phyloP scores from a whole-genome alignment of 1,140 invertebrate species.

The Chrysomallon squamiferum region DNA sequence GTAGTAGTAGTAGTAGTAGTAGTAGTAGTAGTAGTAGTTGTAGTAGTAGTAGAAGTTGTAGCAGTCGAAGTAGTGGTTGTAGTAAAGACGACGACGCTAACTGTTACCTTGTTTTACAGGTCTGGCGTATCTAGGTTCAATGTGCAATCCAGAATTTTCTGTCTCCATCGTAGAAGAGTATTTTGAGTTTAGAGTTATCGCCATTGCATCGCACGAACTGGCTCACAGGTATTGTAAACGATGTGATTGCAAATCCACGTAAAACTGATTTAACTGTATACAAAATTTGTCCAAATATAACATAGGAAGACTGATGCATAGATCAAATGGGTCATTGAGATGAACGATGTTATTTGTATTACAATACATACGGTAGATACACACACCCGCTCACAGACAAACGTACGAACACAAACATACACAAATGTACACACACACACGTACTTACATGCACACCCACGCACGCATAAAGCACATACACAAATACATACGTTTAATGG shows the following conservation, averaged over 20 bases:
- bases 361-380: neutral
- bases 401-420: too few species aligned
- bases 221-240: constrained; percentile 15
- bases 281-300: neutral
- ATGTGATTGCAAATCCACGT: neutral
- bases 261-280: neutral
- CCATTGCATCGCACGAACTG: constrained; percentile 33
- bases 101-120: too few species aligned
- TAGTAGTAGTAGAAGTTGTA: too few species aligned
- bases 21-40: too few species aligned
- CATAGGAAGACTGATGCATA: neutral
- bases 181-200: constrained; percentile 30
- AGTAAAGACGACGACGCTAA: too few species aligned
- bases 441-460: too few species aligned
- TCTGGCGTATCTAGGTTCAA: constrained; percentile 24
- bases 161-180: constrained; percentile 37
- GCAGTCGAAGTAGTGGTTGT: too few species aligned
- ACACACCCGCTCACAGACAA: too few species aligned
- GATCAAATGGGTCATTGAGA: neutral
- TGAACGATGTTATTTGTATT: neutral
- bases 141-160: constrained; percentile 25
- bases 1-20: too few species aligned
- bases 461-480: too few species aligned
- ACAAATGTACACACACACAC: too few species aligned
- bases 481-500: too few species aligned